Evolutionary conservation across 2,888 invertebrate species (phyloP).

Genomic region (Orthonychiurus folsomi): DNA sequence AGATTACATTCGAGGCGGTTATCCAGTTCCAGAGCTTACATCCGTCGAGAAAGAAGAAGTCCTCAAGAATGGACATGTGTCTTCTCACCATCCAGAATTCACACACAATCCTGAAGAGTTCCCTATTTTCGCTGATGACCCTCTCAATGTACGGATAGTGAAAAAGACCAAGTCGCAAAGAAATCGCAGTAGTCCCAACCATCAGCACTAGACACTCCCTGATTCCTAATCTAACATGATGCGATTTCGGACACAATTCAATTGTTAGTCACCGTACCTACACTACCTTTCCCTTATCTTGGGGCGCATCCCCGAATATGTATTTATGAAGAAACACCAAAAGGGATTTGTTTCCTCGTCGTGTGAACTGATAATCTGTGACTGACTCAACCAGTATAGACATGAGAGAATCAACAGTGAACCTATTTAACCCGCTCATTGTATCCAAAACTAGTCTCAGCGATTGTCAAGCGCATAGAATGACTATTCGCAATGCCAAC

Average conservation of each 20-base stretch:
- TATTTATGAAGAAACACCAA: no score
- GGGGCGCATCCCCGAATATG: no score
- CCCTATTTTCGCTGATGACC: conserved; percentile 91
- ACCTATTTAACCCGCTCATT: not conserved
- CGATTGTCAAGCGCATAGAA: not conserved
- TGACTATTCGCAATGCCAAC: no score
- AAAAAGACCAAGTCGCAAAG: conserved; percentile 42
- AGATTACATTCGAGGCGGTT: conserved; percentile 67
- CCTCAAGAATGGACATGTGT: conserved; percentile 68
- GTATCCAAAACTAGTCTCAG: not conserved
- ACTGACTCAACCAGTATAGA: not conserved
- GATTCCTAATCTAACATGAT: not conserved
- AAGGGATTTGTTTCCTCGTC: no score
- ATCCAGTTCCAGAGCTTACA: conserved; percentile 74
- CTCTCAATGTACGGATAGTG: conserved; percentile 82
- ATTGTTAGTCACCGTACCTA: conserved; percentile 3
- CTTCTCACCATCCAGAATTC: conserved; percentile 83
- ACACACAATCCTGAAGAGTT: conserved; percentile 80
- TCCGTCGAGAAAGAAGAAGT: conserved; percentile 81
- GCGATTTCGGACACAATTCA: not conserved
- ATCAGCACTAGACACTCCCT: conserved; percentile 18
- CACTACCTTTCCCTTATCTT: not conserved
- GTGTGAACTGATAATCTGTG: no score
- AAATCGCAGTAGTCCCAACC: conserved; percentile 15
- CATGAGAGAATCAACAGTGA: not conserved